Evolutionary conservation across 2,888 invertebrate genomes (phyloP).

Genomic region (Drosophila flavopinicola): DNA sequence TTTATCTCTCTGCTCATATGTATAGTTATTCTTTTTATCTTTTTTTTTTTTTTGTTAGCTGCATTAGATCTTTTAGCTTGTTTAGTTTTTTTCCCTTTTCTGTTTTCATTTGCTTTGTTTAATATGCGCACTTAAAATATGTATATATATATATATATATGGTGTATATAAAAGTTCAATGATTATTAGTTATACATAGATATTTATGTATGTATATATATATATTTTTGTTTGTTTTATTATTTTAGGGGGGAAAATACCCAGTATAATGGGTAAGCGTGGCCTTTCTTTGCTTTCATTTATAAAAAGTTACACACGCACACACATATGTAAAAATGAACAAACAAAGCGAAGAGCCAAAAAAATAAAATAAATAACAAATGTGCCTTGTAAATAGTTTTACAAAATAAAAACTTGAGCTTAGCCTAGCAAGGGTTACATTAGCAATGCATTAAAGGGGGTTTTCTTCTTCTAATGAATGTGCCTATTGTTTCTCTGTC

Average conservation of each 20-base stretch:
- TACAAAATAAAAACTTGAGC: constrained; percentile 40
- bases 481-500: constrained; percentile 24
- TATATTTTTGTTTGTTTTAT: constrained; percentile 19
- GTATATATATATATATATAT: constrained; percentile 44
- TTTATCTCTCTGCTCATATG: constrained; percentile 78
- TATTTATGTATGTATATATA: constrained; percentile 42
- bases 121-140: constrained; percentile 64
- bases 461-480: constrained; percentile 9
- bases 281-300: constrained; percentile 45
- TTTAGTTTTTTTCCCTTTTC: constrained; percentile 40
- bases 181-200: constrained; percentile 66
- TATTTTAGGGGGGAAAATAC: constrained; percentile 40
- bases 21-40: constrained; percentile 66
- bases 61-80: constrained; percentile 68
- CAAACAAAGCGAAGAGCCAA: constrained; percentile 54
- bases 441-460: constrained; percentile 21
- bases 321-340: constrained; percentile 48
- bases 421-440: constrained; percentile 43
- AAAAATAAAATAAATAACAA: constrained; percentile 67
- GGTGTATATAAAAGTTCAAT: constrained; percentile 68
- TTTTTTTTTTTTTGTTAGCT: constrained; percentile 29
- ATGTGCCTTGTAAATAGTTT: constrained; percentile 57
- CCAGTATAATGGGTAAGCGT: constrained; percentile 54
- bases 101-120: constrained; percentile 35
- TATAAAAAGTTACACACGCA: constrained; percentile 34